Conservation (phyloP, 2,797 vertebrate species). For the Chaetodon trifasciatus region DNA sequence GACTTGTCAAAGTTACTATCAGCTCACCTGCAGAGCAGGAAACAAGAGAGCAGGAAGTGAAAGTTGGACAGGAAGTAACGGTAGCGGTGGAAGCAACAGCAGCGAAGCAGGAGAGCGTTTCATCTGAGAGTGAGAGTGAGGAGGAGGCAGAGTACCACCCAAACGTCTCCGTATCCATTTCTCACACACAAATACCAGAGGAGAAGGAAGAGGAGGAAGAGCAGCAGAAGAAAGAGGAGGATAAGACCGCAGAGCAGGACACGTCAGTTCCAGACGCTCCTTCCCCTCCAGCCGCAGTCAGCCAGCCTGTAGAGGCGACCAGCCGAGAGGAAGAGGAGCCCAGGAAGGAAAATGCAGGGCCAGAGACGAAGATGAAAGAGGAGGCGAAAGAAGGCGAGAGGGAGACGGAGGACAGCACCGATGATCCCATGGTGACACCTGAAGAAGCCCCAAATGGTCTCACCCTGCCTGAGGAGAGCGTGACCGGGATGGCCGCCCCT, state of each 20-base stretch:
- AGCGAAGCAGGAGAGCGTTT: conserved; percentile 69
- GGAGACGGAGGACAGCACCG: conserved; percentile 74
- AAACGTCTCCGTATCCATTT: conserved; percentile 79
- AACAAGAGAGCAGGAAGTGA: conserved; percentile 55
- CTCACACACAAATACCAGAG: conserved; percentile 89
- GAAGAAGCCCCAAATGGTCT: conserved; percentile 80
- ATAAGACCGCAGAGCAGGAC: background rate
- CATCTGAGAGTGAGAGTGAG: conserved; percentile 94
- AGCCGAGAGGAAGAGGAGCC: conserved; percentile 23
- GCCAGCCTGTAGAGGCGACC: conserved; percentile 36
- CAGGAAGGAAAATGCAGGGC: conserved; percentile 31
- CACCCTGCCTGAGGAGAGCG: conserved; percentile 66
- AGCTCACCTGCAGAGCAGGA: conserved; percentile 44
- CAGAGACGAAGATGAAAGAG: background rate
- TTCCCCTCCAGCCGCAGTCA: conserved; percentile 30
- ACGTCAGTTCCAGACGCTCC: conserved; percentile 29
- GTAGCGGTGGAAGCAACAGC: conserved; percentile 40
- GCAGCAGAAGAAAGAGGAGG: conserved; percentile 39
- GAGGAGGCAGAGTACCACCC: conserved; percentile 95
- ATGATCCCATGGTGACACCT: conserved; percentile 65
- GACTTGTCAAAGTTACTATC: conserved; percentile 50
- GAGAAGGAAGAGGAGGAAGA: conserved; percentile 77
- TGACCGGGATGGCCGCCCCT: conserved; percentile 57
- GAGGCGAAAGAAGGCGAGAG: conserved; percentile 48
- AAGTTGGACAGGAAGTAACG: conserved; percentile 35